Conservation (phyloP, 53 echinoderm and acorn worm species). For the Astropecten irregularis region DNA sequence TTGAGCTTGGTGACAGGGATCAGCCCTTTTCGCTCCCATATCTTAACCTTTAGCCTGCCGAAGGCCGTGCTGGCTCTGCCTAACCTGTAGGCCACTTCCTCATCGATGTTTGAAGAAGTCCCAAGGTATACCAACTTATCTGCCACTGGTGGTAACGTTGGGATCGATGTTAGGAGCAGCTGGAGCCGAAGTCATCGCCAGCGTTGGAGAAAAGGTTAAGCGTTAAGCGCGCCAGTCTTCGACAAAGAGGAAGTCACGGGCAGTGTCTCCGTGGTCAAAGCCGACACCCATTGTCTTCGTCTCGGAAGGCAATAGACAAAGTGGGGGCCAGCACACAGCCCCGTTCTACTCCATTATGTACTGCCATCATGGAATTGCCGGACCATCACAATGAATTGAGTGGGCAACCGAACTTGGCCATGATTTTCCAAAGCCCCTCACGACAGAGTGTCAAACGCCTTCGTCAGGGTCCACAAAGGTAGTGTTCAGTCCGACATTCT, state of each 20-base stretch:
- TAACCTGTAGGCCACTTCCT: conserved; percentile 4
- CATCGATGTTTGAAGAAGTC: conserved; percentile 8
- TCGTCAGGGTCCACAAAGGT: background rate
- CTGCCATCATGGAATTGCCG: background rate
- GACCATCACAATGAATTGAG: background rate
- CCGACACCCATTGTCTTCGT: background rate
- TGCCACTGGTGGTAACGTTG: background rate
- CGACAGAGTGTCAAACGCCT: background rate
- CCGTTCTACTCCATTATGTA: conserved; percentile 14
- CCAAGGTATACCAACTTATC: conserved; percentile 39
- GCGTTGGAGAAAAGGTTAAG: background rate
- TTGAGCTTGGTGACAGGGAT: background rate
- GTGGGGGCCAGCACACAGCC: conserved; percentile 34
- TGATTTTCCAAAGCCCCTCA: background rate
- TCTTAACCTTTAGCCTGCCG: background rate
- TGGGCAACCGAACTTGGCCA: background rate
- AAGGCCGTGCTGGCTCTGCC: conserved; percentile 31
- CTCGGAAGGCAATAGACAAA: background rate
- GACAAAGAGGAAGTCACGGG: conserved; percentile 19
- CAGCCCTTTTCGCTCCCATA: conserved; percentile 33
- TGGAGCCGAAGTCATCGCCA: background rate
- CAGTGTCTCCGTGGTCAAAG: background rate
- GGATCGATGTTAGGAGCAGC: background rate
- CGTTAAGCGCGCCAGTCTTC: background rate
- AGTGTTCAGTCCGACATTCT: background rate